These are phyloP conservation scores for Crotalus viridis DNA, from an alignment of 2,113 vertebrate species.

Conservation along the genomic window DNA sequence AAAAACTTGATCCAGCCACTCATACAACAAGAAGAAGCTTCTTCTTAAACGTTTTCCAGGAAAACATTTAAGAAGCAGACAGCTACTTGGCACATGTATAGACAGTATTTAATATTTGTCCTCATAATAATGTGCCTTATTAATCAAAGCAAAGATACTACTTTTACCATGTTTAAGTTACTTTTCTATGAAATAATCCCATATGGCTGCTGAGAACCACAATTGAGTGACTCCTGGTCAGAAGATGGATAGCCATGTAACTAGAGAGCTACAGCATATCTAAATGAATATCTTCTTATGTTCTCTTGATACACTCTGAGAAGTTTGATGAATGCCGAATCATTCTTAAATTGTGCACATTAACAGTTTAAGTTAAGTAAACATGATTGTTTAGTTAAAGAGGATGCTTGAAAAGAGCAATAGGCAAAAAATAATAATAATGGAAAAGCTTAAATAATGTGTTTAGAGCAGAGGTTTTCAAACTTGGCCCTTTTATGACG, in stretches of 20 bases:
- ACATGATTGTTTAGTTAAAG: conserved; percentile 35
- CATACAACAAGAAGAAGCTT: neutral
- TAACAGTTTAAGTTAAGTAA: conserved; percentile 38
- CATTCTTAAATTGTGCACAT: conserved; percentile 35
- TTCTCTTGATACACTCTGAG: conserved; percentile 10
- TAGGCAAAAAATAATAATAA: conserved; percentile 28
- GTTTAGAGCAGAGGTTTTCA: neutral
- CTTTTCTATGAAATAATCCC: neutral
- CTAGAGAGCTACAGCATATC: neutral
- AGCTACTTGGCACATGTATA: neutral
- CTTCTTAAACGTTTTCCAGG: neutral
- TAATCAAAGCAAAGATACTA: neutral
- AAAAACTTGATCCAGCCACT: neutral
- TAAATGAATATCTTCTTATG: neutral
- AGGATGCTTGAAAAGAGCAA: conserved; percentile 39
- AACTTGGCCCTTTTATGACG: too few species aligned
- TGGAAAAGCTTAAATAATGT: neutral
- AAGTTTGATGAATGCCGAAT: conserved; percentile 25
- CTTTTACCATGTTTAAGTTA: neutral
- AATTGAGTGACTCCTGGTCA: neutral
- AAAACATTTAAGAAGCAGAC: neutral
- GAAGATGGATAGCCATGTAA: neutral
- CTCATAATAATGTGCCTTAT: neutral
- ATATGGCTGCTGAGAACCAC: neutral
- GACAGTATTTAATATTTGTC: neutral